These are phyloP conservation scores for Menura novaehollandiae DNA, from an alignment of 2,113 vertebrate genomes.

Conservation along the genomic window DNA sequence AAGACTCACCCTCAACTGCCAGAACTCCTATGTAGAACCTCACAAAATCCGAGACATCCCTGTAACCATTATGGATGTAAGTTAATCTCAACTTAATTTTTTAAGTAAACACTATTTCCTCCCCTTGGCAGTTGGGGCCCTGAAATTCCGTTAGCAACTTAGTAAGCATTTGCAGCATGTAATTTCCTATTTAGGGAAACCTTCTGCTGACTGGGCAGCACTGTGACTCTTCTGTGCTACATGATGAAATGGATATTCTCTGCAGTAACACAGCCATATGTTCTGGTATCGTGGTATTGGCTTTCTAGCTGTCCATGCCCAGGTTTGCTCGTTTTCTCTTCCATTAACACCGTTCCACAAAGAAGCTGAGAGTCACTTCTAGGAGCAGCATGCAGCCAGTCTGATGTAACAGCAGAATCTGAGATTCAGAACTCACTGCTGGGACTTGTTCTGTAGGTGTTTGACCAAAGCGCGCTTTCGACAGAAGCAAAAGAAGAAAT, in stretches of 20 bases:
- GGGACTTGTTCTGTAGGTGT: slow-evolving; percentile 78
- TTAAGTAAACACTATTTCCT: neutral
- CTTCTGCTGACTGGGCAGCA: neutral
- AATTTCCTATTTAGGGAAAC: neutral
- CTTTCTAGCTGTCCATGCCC: neutral
- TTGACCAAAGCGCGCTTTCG: slow-evolving; percentile 96
- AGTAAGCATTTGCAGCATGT: neutral
- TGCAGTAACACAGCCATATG: neutral
- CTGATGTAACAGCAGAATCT: neutral
- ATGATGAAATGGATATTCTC: neutral
- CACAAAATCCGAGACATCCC: slow-evolving; percentile 95
- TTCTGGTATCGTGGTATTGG: fast-evolving
- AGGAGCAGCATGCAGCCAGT: neutral
- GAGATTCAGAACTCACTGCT: neutral
- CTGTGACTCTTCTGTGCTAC: neutral
- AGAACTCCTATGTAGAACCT: slow-evolving; percentile 97
- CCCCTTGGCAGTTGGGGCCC: neutral
- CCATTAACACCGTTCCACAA: neutral
- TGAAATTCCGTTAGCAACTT: neutral
- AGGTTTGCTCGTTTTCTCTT: neutral
- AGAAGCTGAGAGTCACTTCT: neutral
- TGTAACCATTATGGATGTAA: slow-evolving; percentile 96
- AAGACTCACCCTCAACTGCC: slow-evolving; percentile 95
- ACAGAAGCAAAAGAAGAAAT: slow-evolving; percentile 97
- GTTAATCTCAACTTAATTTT: slow-evolving; percentile 12